Conservation (phyloP, 2,113 vertebrate species). For the Xenopus tropicalis region DNA sequence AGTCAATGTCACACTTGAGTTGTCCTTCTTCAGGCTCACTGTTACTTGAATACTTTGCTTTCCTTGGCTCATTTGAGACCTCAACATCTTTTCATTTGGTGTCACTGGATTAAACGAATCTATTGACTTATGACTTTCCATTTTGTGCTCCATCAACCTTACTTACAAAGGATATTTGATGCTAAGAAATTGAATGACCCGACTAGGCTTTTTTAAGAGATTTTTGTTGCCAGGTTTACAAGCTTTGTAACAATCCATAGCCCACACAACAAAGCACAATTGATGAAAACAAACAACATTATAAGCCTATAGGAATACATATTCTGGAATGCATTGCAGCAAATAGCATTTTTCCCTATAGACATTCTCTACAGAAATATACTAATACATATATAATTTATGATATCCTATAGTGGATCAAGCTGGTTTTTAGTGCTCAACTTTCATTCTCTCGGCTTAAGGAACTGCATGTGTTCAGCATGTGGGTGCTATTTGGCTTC, state of each 20-base stretch:
- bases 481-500: too few species aligned
- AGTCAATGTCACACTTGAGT: conserved; percentile 62
- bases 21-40: conserved; percentile 59
- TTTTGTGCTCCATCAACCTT: conserved; percentile 54
- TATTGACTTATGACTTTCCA: conserved; percentile 63
- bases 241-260: not conserved
- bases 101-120: conserved; percentile 60
- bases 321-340: too few species aligned
- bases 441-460: too few species aligned
- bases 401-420: too few species aligned
- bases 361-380: too few species aligned
- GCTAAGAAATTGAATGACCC: conserved; percentile 58
- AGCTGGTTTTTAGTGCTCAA: too few species aligned
- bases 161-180: conserved; percentile 62
- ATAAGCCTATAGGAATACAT: too few species aligned
- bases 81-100: conserved; percentile 62
- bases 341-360: too few species aligned
- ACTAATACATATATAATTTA: too few species aligned
- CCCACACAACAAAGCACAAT: not conserved
- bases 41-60: conserved; percentile 59
- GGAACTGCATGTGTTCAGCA: too few species aligned
- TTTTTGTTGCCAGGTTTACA: conserved; percentile 6
- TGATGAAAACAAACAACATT: too few species aligned
- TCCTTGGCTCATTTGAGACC: conserved; percentile 66
- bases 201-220: conserved; percentile 35